These are phyloP conservation scores for Eristalis intricaria DNA, from an alignment of 2,888 invertebrate species.

Conservation along the genomic window DNA sequence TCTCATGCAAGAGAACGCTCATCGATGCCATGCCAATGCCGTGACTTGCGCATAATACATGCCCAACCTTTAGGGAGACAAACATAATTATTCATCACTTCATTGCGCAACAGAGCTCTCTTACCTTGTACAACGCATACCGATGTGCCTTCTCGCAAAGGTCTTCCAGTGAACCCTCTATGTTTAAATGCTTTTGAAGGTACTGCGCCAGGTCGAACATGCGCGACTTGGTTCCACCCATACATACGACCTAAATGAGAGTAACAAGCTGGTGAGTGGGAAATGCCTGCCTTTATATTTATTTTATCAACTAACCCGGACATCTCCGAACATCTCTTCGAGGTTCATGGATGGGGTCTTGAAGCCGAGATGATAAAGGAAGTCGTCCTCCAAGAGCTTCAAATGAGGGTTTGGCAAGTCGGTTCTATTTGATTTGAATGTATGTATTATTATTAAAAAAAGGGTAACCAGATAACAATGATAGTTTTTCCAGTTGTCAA, in stretches of 20 bases:
- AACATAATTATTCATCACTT: neutral
- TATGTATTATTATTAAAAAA: too few relatives aligned
- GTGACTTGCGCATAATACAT: constrained; percentile 83
- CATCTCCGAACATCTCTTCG: constrained; percentile 95
- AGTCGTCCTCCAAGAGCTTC: constrained; percentile 93
- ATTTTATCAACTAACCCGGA: constrained; percentile 87
- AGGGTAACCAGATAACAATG: too few relatives aligned
- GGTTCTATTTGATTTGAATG: neutral
- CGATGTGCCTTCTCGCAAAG: constrained; percentile 93
- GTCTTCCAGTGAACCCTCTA: constrained; percentile 90
- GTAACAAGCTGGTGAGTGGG: neutral
- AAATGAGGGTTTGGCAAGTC: constrained; percentile 80
- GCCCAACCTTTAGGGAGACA: constrained; percentile 76
- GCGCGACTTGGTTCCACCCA: constrained; percentile 95
- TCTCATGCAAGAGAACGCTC: constrained; percentile 97
- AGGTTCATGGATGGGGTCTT: constrained; percentile 93
- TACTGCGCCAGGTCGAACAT: constrained; percentile 94
- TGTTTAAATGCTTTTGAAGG: constrained; percentile 91
- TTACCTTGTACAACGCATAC: constrained; percentile 97
- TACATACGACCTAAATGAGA: constrained; percentile 90
- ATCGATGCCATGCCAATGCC: constrained; percentile 99
- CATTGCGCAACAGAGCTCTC: neutral
- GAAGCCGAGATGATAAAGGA: constrained; percentile 92
- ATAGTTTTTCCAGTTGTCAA: too few relatives aligned
- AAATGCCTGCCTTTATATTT: neutral